Evolutionary conservation across 2,113 vertebrate species (phyloP).

Genomic region (Bagarius yarrelli): DNA sequence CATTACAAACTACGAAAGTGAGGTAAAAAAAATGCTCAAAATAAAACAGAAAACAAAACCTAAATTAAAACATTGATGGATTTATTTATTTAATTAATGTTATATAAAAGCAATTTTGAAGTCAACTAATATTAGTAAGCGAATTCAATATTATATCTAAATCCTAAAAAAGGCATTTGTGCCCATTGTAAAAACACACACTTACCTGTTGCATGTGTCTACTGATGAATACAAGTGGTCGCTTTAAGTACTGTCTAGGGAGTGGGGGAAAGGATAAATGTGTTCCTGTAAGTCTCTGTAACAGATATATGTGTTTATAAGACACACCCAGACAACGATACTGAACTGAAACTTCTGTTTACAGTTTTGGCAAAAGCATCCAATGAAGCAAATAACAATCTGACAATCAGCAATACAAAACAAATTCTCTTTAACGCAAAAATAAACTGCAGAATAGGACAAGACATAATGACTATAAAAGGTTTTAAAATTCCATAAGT

Average conservation of each 20-base stretch:
- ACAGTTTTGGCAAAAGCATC: background rate
- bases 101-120: background rate
- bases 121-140: background rate
- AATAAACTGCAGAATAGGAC: too few species aligned
- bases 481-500: background rate
- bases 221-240: background rate
- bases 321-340: background rate
- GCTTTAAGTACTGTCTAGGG: background rate
- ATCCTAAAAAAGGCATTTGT: background rate
- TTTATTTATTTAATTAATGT: background rate
- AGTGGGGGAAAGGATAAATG: background rate
- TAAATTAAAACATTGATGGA: too few species aligned
- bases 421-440: too few species aligned
- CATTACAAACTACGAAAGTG: background rate
- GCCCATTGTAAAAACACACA: background rate
- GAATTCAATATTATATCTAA: too few species aligned
- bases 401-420: background rate
- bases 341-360: background rate
- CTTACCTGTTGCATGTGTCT: constrained; percentile 10
- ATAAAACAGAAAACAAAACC: too few species aligned
- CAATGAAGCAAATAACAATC: background rate
- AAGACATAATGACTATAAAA: background rate
- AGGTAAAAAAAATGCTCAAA: background rate
- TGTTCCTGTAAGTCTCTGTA: background rate
- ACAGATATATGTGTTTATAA: background rate